Percentiles rank a stretch among this genome's conserved stretches.
phyloP scores from a whole-genome alignment of 2,888 invertebrate species.

The Drosophila algonquin region DNA sequence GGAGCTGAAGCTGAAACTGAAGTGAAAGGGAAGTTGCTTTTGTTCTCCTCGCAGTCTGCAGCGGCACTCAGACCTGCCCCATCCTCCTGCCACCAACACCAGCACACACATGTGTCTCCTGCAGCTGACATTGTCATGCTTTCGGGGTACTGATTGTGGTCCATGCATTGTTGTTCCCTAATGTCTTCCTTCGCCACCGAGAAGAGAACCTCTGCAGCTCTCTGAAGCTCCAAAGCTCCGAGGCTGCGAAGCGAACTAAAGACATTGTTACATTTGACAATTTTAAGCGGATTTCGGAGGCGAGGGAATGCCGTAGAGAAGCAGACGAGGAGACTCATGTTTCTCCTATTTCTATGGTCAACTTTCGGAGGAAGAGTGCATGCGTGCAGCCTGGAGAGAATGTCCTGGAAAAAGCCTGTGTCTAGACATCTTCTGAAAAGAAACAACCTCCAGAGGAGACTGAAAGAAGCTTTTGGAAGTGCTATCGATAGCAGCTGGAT shows the following conservation, averaged over 20 bases:
- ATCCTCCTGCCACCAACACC: slow-evolving; percentile 10
- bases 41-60: slow-evolving; percentile 32
- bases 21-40: slow-evolving; percentile 29
- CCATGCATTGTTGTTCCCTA: slow-evolving; percentile 40
- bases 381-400: not conserved
- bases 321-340: not conserved
- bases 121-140: slow-evolving; percentile 35
- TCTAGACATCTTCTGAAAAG: not conserved
- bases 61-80: not conserved
- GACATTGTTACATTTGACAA: slow-evolving; percentile 43
- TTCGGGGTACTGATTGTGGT: slow-evolving; percentile 26
- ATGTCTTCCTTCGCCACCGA: slow-evolving; percentile 20
- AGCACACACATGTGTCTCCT: slow-evolving; percentile 15
- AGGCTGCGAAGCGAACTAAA: not conserved
- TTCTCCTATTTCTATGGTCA: slow-evolving; percentile 1
- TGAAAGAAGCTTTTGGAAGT: not conserved
- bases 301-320: not conserved
- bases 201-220: not conserved
- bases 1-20: slow-evolving; percentile 10
- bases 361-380: not conserved
- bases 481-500: not conserved
- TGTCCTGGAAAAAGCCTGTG: not conserved
- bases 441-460: too few species aligned
- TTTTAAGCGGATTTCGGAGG: slow-evolving; percentile 39
- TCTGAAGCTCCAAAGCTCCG: too few species aligned